Percentiles rank a stretch among this genome's conserved stretches.
Conservation (phyloP, 2,888 invertebrate species). For the Thera britannica region DNA sequence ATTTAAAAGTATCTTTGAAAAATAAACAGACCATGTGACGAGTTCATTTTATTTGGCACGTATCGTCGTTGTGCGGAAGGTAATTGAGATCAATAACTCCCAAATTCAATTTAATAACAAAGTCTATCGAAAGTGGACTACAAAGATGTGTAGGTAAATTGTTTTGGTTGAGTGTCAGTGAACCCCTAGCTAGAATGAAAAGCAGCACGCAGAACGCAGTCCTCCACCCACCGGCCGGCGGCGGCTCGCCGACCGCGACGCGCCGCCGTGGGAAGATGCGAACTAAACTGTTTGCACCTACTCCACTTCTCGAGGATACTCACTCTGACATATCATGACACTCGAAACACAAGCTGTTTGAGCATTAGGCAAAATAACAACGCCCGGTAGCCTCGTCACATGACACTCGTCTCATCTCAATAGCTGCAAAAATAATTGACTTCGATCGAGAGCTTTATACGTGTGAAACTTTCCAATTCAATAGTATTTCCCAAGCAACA, state of each 20-base stretch:
- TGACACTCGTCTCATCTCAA: constrained; percentile 28
- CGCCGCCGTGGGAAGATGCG: constrained; percentile 54
- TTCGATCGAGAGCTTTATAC: constrained; percentile 19
- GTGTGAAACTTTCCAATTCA: constrained; percentile 34
- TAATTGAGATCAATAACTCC: constrained; percentile 2
- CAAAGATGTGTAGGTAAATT: constrained; percentile 24
- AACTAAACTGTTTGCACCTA: constrained; percentile 45
- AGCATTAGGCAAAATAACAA: constrained; percentile 37
- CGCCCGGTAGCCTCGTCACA: constrained; percentile 34
- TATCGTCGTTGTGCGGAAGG: not conserved
- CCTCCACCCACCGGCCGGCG: constrained; percentile 47
- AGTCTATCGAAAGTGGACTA: constrained; percentile 1
- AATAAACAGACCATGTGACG: not conserved
- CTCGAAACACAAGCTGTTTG: constrained; percentile 35
- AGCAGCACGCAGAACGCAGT: constrained; percentile 35
- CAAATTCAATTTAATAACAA: not conserved
- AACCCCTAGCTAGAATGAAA: constrained; percentile 39
- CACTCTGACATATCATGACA: constrained; percentile 40
- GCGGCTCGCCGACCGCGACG: constrained; percentile 33
- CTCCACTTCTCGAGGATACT: constrained; percentile 40
- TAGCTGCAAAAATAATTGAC: constrained; percentile 33
- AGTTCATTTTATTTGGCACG: not conserved
- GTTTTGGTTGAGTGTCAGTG: constrained; percentile 42
- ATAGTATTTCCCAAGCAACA: constrained; percentile 22
- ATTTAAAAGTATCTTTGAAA: not conserved